Percentiles rank a stretch among this genome's conserved stretches.
Conservation (phyloP, 2,888 invertebrate genomes). For the Copidosoma aretas region DNA sequence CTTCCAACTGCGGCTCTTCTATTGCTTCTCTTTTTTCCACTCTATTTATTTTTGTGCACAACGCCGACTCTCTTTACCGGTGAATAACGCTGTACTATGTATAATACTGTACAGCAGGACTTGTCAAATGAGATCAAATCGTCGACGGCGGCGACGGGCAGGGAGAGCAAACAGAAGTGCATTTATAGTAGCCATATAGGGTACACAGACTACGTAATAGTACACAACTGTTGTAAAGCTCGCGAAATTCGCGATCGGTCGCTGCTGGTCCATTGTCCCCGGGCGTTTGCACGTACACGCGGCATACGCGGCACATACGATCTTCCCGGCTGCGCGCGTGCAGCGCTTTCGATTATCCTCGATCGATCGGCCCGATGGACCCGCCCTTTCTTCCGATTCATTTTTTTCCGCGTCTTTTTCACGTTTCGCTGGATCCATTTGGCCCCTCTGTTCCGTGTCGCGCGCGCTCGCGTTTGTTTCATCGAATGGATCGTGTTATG, state of each 20-base stretch:
- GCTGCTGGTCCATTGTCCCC: neutral
- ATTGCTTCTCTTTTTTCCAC: neutral
- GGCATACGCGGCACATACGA: constrained; percentile 2
- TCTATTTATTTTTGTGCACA: neutral
- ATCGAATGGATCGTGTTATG: no score
- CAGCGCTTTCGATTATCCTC: constrained; percentile 22
- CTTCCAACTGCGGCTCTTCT: neutral
- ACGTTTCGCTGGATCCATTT: no score
- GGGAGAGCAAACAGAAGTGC: neutral
- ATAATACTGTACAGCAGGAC: neutral
- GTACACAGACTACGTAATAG: no score
- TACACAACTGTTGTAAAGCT: neutral
- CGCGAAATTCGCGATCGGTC: constrained; percentile 5
- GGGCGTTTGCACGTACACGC: constrained; percentile 20
- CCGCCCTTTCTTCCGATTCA: neutral
- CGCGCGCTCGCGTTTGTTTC: no score
- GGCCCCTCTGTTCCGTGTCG: no score
- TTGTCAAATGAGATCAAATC: constrained; percentile 41
- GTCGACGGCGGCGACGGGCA: neutral
- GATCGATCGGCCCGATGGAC: constrained; percentile 25
- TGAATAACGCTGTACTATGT: no score
- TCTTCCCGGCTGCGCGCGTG: constrained; percentile 1
- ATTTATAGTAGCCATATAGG: constrained; percentile 2
- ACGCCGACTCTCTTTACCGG: neutral
- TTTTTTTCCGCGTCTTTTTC: neutral